Base-by-base conservation (phyloP, 2,888 invertebrate genomes). In the Stictocephala bisonia region DNA sequence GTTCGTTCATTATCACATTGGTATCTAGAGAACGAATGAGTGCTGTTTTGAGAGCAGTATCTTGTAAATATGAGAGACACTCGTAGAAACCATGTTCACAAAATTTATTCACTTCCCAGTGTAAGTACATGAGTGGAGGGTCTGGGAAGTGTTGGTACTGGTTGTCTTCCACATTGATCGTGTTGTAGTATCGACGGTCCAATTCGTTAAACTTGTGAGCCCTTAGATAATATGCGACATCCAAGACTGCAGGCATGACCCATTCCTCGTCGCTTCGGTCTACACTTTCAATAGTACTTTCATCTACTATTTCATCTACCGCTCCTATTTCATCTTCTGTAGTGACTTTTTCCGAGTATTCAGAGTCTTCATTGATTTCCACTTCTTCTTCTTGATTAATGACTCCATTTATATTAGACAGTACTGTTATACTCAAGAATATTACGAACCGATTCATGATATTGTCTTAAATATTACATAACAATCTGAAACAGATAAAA, bases 121-220 rank as follows among this genome's bases (percentile, higher is more conserved):
- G 89, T 48, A 90, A 79, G 0, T 86, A 83, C 74, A 86, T 83
- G 58, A 90, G 80, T 2, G 87, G 86, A 40, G 90, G 90, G 24
- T 82, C 82, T 1, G 90, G 90, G 79, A 89, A 90, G 15, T 80
- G 79, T 31, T 81, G 80, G 80, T 22, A 60, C 13, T 84, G 87
- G 78, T 85, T 82, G 29, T 79, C 79, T n/a, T 74, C 31, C 77
- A 83, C 77, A 77, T 72, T 67, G 29, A 68, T 1, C 26, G 69
- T 66, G 13, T 29, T 74, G 24, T 20, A 40, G 20, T 64, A 73
- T 66, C 50, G 18, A 70, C 87, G 84, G 81, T 90, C 90, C 83
- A 86, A 89, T 80, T 89, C 89, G 78, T 87, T 88, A 80, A 90
- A 90, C 83, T 90, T 90, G 79, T 90, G 86, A 40, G 87, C 84